Evolutionary conservation across 2,888 invertebrate species (phyloP).

Genomic region (Leucoptera coffeella): DNA sequence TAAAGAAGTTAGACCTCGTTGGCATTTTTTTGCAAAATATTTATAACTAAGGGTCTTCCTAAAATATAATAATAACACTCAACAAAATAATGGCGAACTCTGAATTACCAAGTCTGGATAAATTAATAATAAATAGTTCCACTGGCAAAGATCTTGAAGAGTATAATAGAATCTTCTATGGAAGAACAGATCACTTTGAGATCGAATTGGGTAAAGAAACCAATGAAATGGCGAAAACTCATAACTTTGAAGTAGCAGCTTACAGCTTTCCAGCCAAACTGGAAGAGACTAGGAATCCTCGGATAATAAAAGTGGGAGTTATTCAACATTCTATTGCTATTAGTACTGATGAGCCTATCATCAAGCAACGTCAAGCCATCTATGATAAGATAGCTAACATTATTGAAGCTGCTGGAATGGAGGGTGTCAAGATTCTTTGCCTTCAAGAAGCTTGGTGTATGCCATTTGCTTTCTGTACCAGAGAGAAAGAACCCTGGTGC

Average conservation of each 20-base stretch:
- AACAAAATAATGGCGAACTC: conserved; percentile 18
- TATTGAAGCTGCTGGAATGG: conserved; percentile 69
- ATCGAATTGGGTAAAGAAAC: conserved; percentile 47
- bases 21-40: too few relatives aligned
- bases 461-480: conserved; percentile 98
- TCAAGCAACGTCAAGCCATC: conserved; percentile 71
- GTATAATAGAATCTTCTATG: conserved; percentile 73
- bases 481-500: conserved; percentile 95
- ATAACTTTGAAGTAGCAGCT: conserved; percentile 69
- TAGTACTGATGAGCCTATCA: conserved; percentile 68
- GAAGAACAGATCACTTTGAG: conserved; percentile 53
- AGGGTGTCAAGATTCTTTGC: conserved; percentile 84
- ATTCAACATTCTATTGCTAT: conserved; percentile 82
- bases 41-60: too few relatives aligned
- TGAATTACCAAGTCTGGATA: conserved; percentile 26
- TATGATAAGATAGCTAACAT: conserved; percentile 67
- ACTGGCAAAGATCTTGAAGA: conserved; percentile 50
- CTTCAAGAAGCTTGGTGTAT: conserved; percentile 98
- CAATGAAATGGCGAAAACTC: conserved; percentile 29
- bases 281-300: conserved; percentile 66
- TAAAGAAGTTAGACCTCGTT: too few relatives aligned
- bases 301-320: conserved; percentile 73
- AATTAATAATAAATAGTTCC: conserved; percentile 16
- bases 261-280: conserved; percentile 62
- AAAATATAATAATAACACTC: too few relatives aligned